Base-by-base conservation (phyloP, 2,888 invertebrate genomes). In the Macrophya alboannulata region DNA sequence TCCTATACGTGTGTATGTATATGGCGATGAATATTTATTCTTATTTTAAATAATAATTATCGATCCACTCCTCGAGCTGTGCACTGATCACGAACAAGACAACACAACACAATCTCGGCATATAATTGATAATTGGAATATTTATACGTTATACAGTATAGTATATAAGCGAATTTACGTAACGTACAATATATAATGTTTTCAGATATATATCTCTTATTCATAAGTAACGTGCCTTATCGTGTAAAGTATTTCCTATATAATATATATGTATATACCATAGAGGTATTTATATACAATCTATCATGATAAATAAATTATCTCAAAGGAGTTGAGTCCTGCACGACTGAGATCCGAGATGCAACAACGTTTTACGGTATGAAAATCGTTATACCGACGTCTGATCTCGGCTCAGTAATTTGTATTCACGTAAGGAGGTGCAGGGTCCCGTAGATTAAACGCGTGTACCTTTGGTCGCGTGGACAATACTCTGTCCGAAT, bases 401-500 rank as follows among this genome's bases (percentile, higher is more conserved):
- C 1, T 31, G 31, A 31, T 31, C 31, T 31, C 55, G 21, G 37
- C 83, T 65, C 1, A 9, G n/a, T n/a, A 31, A 83, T 83, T 83
- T 25, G 83, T 83, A 83, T 83, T 45, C 83, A 48, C 83, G 68
- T 5, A 48, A 68, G 48, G 25, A 55, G 55, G n/a, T 31, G 3
- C 1, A 31, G 3, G 3, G 31, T 31, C 31, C 31, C 31, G 31
- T 31, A 31, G n/a, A 55, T 55, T 17, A 17, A 68, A 15, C 83
- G 68, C 45, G 83, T 51, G 71, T 31, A 31, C 25, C 83, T 83
- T 83, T 87, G 89, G 92, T 92, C 93, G 93, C 92, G 93, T 93
- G 92, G 92, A 92, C 90, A 87, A 88, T 88, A 91, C 91, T 89
- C 89, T 87, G 87, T 86, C 86, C 88, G 93, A 93, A 93, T 93